phyloP scores from a whole-genome alignment of 2,113 vertebrate genomes.

The Apus apus region DNA sequence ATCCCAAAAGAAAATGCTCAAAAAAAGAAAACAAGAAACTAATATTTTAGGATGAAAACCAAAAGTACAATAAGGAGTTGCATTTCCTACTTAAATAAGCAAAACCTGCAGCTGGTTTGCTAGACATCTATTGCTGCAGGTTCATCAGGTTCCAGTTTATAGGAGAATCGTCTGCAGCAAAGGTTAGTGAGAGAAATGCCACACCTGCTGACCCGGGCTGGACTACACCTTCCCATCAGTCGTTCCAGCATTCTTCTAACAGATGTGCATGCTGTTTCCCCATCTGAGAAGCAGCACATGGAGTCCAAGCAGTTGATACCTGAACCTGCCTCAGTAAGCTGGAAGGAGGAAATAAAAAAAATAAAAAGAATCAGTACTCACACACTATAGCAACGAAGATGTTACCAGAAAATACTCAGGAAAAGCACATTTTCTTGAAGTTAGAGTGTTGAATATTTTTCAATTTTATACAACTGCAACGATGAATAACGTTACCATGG shows the following conservation, averaged over 20 bases:
- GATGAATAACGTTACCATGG: neutral
- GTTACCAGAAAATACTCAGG: neutral
- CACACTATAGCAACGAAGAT: neutral
- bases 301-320: conserved; percentile 97
- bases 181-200: conserved; percentile 82
- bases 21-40: conserved; percentile 27
- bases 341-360: neutral
- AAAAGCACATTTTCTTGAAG: neutral
- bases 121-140: conserved; percentile 71
- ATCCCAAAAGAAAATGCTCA: conserved; percentile 36
- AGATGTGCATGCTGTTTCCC: conserved; percentile 88
- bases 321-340: conserved; percentile 86
- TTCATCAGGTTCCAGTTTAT: conserved; percentile 78
- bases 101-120: conserved; percentile 49
- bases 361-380: neutral
- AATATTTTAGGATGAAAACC: conserved; percentile 12
- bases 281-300: conserved; percentile 94
- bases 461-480: neutral
- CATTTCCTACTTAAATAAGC: conserved; percentile 31
- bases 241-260: conserved; percentile 90
- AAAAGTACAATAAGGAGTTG: conserved; percentile 17
- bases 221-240: conserved; percentile 85
- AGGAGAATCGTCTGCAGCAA: conserved; percentile 81
- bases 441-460: conserved; percentile 29
- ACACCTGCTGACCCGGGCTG: conserved; percentile 84